phyloP scores from a whole-genome alignment of 2,797 vertebrate genomes.

The Buceros bicornis region DNA sequence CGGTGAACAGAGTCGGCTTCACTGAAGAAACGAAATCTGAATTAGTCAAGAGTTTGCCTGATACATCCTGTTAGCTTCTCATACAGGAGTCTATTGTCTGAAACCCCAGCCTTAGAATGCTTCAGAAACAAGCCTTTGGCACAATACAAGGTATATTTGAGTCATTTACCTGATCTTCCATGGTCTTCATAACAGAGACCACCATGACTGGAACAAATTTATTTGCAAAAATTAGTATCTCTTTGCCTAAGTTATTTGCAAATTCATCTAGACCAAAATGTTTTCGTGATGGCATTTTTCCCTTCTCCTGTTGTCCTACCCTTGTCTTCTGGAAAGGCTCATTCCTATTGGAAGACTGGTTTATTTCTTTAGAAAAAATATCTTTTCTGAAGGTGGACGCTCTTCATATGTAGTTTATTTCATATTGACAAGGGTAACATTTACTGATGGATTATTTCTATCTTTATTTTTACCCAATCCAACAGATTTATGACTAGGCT shows the following conservation, averaged over 20 bases:
- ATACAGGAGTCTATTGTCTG: conserved; percentile 52
- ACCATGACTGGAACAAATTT: conserved; percentile 65
- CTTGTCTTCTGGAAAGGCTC: conserved; percentile 4
- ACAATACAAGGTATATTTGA: conserved; percentile 44
- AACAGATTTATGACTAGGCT: conserved; percentile 48
- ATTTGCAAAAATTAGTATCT: conserved; percentile 65
- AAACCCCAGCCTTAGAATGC: conserved; percentile 56
- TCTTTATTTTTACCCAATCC: conserved; percentile 47
- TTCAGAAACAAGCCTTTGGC: conserved; percentile 64
- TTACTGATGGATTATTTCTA: conserved; percentile 26
- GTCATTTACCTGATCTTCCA: conserved; percentile 51
- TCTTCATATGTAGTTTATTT: conserved; percentile 50
- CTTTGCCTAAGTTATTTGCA: conserved; percentile 48
- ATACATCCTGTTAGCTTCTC: conserved; percentile 39
- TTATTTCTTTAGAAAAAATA: conserved; percentile 67
- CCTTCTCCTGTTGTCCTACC: neutral
- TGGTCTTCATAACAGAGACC: conserved; percentile 67
- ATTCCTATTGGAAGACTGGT: neutral
- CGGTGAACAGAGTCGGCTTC: conserved; percentile 45
- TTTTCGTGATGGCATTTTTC: neutral
- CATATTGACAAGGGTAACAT: neutral
- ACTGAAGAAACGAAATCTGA: conserved; percentile 64
- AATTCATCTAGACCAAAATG: conserved; percentile 30
- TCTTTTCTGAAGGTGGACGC: conserved; percentile 26
- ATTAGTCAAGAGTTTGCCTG: conserved; percentile 64